Evolutionary conservation across 2,888 invertebrate genomes (phyloP), one percentile per base, ranked within the genome.

Genomic region (Meliscaeva auricollis): DNA sequence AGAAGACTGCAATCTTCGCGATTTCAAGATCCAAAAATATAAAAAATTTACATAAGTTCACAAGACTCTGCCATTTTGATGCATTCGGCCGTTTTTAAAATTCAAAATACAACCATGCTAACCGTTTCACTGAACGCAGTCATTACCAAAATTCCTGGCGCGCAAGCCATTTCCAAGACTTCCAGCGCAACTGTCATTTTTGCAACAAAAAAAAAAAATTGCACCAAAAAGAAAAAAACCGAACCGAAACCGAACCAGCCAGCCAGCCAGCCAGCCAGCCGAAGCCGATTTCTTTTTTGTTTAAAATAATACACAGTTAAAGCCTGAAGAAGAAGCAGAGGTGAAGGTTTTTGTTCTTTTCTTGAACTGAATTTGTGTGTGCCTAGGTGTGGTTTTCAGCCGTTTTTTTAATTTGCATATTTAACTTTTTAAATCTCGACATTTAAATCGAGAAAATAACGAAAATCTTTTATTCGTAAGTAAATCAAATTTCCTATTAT

Each of bases 311-410:
- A 68, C 62, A 72, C 73, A 62, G 73, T 68, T 68, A 56, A 56
- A 52, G 64, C 46, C 26, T n/a, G 41, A 30, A 13, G 62, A n/a
- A 26, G 35, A 52, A 69, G 46, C 70, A 7, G 32, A 58, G 66
- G 46, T 72, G 70, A 72, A 75, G 66, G 54, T 72, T 74, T 72
- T 62, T 56, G 13, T 17, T 78, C 64, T 84, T 58, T 84, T 66
- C 66, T 66, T 11, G 8, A 66, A 66, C 1, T 32, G 35, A 52
- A 50, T 41, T 32, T 58, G 17, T 50, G 52, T 41, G 74, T 41
- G 64, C 38, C 50, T 72, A 75, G 84, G 84, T 84, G 84, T 84
- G 84, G 84, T 79, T 84, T 58, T 17, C 30, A 83, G 64, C 74
- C 74, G 75, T 75, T 79, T 80, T 48, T 50, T 75, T 72, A 48